Evolutionary conservation across 2,113 vertebrate genomes (phyloP).

Genomic region (Cygnus buccinator): DNA sequence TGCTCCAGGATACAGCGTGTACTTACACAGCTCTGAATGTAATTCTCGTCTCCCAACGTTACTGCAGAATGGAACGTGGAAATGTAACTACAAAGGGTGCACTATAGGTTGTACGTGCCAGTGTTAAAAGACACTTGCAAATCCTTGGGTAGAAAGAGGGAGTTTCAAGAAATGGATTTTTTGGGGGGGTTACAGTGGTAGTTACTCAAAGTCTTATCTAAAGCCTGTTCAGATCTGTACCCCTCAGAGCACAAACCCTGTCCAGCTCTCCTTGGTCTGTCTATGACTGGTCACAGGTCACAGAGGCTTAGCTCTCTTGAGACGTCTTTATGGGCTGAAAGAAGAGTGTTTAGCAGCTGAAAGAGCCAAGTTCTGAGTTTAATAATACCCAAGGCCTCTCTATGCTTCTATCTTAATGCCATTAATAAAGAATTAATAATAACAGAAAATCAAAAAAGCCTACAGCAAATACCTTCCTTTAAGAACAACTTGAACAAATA

Average conservation of each 20-base stretch:
- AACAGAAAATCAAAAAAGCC: background rate
- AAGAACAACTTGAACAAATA: background rate
- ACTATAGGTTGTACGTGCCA: fast-evolving
- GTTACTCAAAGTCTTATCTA: background rate
- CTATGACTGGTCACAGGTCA: background rate
- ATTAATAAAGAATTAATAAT: background rate
- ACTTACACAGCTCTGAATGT: fast-evolving
- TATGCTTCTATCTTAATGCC: background rate
- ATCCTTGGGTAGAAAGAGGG: background rate
- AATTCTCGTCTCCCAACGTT: background rate
- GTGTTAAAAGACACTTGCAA: background rate
- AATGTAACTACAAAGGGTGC: background rate
- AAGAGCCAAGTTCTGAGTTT: background rate
- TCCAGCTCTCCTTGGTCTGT: background rate
- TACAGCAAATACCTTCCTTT: background rate
- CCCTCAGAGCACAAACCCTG: background rate
- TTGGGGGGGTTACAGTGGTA: background rate
- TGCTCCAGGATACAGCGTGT: background rate
- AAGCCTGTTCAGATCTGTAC: background rate
- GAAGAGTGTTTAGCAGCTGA: background rate
- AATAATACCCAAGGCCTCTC: background rate
- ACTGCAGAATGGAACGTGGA: background rate
- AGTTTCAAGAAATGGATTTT: background rate
- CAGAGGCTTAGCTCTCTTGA: background rate
- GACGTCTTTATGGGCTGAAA: background rate